Evolutionary conservation across 2,113 vertebrate species (phyloP), one percentile per base, ranked within the genome.

Genomic region (Lasiurus cinereus): DNA sequence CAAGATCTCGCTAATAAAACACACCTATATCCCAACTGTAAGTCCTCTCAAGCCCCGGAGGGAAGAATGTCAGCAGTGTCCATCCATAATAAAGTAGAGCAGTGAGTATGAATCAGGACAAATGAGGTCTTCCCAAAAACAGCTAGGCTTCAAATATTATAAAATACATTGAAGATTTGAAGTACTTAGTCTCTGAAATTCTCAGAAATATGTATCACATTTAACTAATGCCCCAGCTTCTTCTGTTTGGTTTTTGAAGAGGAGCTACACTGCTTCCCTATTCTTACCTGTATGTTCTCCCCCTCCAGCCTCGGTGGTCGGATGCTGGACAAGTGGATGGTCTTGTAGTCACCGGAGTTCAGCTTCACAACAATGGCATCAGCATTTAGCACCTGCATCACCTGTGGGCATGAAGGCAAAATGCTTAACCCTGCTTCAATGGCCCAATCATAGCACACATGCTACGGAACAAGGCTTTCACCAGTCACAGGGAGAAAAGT

Each of bases 321-420:
- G 91, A 99, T 99, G 97, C 99, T 99, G 92, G 99, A 99, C 77
- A 99, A 98, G 96, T 99, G 99, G 93, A 99, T 99, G 83, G 99
- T 99, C 97, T 99, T 99, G 97, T 98, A 98, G 97, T 99, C 99
- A 9, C 99, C 99, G 0, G 99, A 99, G 98, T 99, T 99, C 52
- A 99, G 97, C 97, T 99, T 99, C 96, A 99, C 99, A 85, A 99
- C 98, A 90, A 99, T 98, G 97, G 99, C 99, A 0, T 99, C 99
- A 0, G 99, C 99, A 9, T 99, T 99, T 48, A 99, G 97, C 90
- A 99, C 99, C 96, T 99, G 99, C 99, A 99, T 99, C 96, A 99
- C 99, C 99, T 99, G 95, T 3, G 86, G 82, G 69, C 9, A 89
- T 89, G 39, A 96, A 94, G 18, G 21, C 1, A 29, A 24, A 29